These are phyloP conservation scores for Noctua comes DNA, from an alignment of 2,888 invertebrate genomes.

Conservation along the genomic window DNA sequence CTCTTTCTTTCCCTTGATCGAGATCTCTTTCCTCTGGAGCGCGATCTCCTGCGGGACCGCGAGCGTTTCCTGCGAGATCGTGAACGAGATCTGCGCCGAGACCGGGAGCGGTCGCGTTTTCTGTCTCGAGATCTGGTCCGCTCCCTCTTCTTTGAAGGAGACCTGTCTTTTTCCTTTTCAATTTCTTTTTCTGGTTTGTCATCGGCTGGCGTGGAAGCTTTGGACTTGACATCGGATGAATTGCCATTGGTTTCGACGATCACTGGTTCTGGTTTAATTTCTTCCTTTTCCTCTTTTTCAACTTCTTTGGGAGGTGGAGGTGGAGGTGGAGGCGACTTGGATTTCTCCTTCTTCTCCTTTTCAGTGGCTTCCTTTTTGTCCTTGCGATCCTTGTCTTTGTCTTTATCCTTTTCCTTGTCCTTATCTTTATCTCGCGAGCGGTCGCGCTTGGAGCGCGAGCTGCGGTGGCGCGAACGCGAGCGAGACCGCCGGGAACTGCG, in stretches of 20 bases:
- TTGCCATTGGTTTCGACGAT: conserved; percentile 80
- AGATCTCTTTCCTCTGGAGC: conserved; percentile 85
- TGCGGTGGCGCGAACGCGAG: conserved; percentile 89
- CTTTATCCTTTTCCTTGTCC: conserved; percentile 58
- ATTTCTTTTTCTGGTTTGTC: conserved; percentile 72
- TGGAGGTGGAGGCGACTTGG: conserved; percentile 74
- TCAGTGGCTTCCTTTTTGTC: conserved; percentile 79
- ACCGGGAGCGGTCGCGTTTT: conserved; percentile 89
- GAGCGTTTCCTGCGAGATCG: conserved; percentile 88
- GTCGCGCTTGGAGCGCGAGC: conserved; percentile 88
- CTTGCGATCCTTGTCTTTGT: conserved; percentile 76
- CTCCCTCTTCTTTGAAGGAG: conserved; percentile 86
- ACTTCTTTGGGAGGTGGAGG: conserved; percentile 75
- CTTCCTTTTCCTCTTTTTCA: conserved; percentile 79
- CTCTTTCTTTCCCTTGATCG: conserved; percentile 90
- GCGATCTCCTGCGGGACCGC: conserved; percentile 83
- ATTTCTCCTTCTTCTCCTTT: conserved; percentile 80
- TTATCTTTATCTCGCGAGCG: conserved; percentile 80
- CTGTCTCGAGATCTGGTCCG: conserved; percentile 86
- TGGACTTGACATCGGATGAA: conserved; percentile 77
- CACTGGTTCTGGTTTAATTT: conserved; percentile 73
- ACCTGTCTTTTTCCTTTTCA: conserved; percentile 76
- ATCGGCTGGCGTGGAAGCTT: conserved; percentile 78
- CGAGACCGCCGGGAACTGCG: conserved; percentile 90
- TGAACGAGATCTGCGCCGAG: conserved; percentile 91